Evolutionary conservation across 1,140 invertebrate species (phyloP), one percentile per base, ranked within the genome.

Genomic region (Holcopasites calliopsidis): DNA sequence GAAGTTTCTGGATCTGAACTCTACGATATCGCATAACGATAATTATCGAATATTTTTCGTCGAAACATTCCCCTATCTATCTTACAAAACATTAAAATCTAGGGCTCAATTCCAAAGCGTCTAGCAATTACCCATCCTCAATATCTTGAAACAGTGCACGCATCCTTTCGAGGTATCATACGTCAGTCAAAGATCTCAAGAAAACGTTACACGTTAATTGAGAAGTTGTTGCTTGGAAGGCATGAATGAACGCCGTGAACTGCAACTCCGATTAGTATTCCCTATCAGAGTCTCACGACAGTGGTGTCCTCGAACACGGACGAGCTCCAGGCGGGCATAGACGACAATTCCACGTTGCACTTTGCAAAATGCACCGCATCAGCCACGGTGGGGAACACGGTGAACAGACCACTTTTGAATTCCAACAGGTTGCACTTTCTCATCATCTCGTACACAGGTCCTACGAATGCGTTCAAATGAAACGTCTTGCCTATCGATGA

Each of bases 381-480:
- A 79, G 95, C 94, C 0, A 96, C 93, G 0, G 95, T 95, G 1
- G 95, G 95, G 87, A 95, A 96, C 13, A 93, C 92, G 44, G 93
- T 92, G 60, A 93, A 83, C 31, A 79, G 91, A 31, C 93, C 91
- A 13, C 92, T 89, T 47, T 93, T 93, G 0, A 87, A 76, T 74
- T 95, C 92, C 18, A 93, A 86, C 0, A 91, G 87, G 79, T 94
- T 93, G 88, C 93, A 95, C 52, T 92, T 93, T 57, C 93, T 92
- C 80, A 95, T 93, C 80, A 92, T 94, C 82, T 95, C 94, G 76
- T 93, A 92, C 1, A 95, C 93, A 16, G 93, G 93, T 68, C 92
- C 93, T 94, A 89, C 31, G n/a, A 54, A 55, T 42, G n/a, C 13
- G 38, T 74, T n/a, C 18, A 31, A 16, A 28, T n/a, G n/a, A n/a